phyloP scores from a whole-genome alignment of 2,113 vertebrate species.

The Ariopsis seemanni region DNA sequence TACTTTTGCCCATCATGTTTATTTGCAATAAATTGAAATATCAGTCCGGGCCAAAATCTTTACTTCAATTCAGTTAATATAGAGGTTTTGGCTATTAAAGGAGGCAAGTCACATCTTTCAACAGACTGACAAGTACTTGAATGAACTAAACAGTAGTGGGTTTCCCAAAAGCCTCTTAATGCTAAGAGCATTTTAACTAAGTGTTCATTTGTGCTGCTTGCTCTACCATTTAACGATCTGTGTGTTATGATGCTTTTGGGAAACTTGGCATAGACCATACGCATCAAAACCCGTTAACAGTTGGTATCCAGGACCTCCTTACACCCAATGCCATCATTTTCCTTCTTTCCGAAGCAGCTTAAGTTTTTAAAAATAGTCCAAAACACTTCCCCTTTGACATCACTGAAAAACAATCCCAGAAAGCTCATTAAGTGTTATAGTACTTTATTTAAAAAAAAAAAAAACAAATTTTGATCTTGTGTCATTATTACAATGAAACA shows the following conservation, averaged over 20 bases:
- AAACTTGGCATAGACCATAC: not conserved
- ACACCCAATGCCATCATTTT: not conserved
- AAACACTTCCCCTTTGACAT: not conserved
- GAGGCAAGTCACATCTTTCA: not conserved
- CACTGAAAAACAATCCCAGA: not conserved
- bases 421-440: slow-evolving; percentile 53
- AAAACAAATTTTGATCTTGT: slow-evolving; percentile 59
- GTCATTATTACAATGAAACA: slow-evolving; percentile 68
- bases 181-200: too few species aligned
- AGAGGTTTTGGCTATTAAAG: not conserved
- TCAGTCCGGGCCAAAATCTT: not conserved
- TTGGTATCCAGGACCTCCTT: not conserved
- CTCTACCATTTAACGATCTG: too few species aligned
- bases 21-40: not conserved
- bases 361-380: not conserved
- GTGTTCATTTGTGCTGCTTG: too few species aligned
- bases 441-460: slow-evolving; percentile 73
- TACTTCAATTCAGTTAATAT: not conserved
- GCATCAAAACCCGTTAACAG: not conserved
- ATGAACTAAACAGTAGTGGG: not conserved
- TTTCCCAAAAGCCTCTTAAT: too few species aligned
- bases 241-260: too few species aligned
- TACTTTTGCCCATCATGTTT: not conserved
- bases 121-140: not conserved
- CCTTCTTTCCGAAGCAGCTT: not conserved